Percentiles rank a stretch among this genome's conserved stretches.
Evolutionary conservation across 1,140 invertebrate genomes (phyloP).

Genomic region (Leptonema lineaticorne): DNA sequence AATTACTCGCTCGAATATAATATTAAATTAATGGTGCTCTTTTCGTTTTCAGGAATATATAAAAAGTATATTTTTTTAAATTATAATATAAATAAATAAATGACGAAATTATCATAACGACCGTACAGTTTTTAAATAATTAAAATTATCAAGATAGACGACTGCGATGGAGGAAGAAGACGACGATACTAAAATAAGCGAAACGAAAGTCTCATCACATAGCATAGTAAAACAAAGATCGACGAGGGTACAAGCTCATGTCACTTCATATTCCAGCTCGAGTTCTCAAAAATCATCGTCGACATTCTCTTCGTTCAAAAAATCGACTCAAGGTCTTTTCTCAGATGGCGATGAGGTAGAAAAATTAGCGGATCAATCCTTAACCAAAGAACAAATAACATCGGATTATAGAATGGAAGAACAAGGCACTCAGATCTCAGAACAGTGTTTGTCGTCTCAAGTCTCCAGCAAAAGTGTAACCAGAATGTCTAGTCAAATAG

Average conservation of each 20-base stretch:
- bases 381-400: slow-evolving; percentile 24
- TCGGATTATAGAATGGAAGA: neutral
- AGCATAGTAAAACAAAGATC: slow-evolving; percentile 34
- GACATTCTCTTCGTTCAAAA: slow-evolving; percentile 32
- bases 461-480: slow-evolving; percentile 24
- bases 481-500: slow-evolving; percentile 22
- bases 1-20: neutral
- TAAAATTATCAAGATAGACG: no score
- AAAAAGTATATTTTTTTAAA: neutral
- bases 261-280: slow-evolving; percentile 32
- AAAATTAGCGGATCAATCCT: slow-evolving; percentile 40
- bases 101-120: slow-evolving; percentile 21
- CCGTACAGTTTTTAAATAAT: neutral
- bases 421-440: slow-evolving; percentile 20
- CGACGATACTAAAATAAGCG: slow-evolving; percentile 52
- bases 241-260: slow-evolving; percentile 34
- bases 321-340: slow-evolving; percentile 31
- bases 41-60: slow-evolving; percentile 25
- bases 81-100: slow-evolving; percentile 23
- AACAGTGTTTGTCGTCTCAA: slow-evolving; percentile 18
- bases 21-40: slow-evolving; percentile 9
- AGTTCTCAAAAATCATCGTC: slow-evolving; percentile 29
- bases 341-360: slow-evolving; percentile 32
- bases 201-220: slow-evolving; percentile 40
- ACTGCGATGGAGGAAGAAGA: slow-evolving; percentile 61